phyloP scores from a whole-genome alignment of 1,140 invertebrate genomes.

The Coptotermes formosanus region DNA sequence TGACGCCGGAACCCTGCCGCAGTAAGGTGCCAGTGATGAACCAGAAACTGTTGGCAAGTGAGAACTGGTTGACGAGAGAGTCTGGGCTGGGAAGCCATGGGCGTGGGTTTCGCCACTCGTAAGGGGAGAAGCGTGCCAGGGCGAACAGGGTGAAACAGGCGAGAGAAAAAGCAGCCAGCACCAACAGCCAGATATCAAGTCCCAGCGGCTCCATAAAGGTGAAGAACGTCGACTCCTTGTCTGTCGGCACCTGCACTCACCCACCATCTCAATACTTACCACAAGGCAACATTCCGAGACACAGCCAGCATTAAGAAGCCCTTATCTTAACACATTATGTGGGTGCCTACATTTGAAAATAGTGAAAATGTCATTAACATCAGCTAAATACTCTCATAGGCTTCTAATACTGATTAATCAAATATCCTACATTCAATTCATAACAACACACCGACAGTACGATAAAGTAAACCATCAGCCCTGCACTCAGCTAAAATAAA shows the following conservation, averaged over 20 bases:
- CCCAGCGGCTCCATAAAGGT: constrained; percentile 62
- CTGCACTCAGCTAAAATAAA: too few species aligned
- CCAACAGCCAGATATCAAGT: constrained; percentile 59
- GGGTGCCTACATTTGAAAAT: too few species aligned
- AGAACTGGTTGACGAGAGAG: constrained; percentile 58
- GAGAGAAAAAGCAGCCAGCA: constrained; percentile 54
- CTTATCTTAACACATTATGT: too few species aligned
- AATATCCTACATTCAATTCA: too few species aligned
- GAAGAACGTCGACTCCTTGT: constrained; percentile 57
- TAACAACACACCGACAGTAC: too few species aligned
- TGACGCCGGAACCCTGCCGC: constrained; percentile 55
- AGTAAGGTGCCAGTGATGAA: constrained; percentile 63
- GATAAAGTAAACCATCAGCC: too few species aligned
- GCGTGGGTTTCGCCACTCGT: constrained; percentile 59
- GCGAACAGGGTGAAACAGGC: constrained; percentile 61
- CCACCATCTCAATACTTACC: too few species aligned
- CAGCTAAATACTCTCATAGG: too few species aligned
- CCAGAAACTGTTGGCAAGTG: constrained; percentile 61
- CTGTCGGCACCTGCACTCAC: constrained; percentile 50
- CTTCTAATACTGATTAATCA: too few species aligned
- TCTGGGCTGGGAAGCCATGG: constrained; percentile 44
- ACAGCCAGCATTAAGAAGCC: too few species aligned
- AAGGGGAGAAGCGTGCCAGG: constrained; percentile 58
- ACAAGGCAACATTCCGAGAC: background rate
- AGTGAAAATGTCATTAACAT: too few species aligned